phyloP scores from a whole-genome alignment of 2,797 vertebrate genomes.

The Corythornis leucogaster region DNA sequence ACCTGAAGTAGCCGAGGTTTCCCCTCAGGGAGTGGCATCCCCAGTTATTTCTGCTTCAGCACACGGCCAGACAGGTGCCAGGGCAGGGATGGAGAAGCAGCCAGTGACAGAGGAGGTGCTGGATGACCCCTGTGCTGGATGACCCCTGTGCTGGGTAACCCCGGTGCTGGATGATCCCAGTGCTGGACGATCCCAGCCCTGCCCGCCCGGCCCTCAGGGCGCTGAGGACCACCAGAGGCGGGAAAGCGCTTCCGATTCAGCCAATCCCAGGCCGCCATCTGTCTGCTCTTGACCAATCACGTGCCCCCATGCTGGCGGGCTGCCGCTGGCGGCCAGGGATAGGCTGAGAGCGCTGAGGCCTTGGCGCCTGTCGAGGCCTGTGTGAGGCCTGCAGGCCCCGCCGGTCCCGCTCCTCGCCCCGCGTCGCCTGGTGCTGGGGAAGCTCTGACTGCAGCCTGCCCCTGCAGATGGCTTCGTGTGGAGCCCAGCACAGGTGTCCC shows the following conservation, averaged over 20 bases:
- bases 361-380: too few relatives aligned
- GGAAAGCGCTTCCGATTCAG: neutral
- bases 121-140: neutral
- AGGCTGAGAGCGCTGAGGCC: neutral
- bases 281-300: neutral
- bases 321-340: neutral
- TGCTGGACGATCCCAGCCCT: too few relatives aligned
- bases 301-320: rapidly evolving
- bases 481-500: neutral
- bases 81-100: neutral
- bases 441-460: neutral
- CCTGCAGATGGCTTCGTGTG: neutral
- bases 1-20: rapidly evolving
- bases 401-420: too few relatives aligned
- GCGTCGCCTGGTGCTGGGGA: rapidly evolving
- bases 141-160: too few relatives aligned
- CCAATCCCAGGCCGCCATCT: neutral
- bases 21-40: neutral
- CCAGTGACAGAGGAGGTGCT: rapidly evolving
- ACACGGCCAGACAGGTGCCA: rapidly evolving
- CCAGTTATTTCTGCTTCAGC: neutral
- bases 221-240: neutral
- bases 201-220: too few relatives aligned
- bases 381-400: too few relatives aligned
- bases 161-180: too few relatives aligned